A percentile compares a stretch with the other conserved stretches of the same genome.
Conservation (phyloP, 2,797 vertebrate species). For the Diceros bicornis region DNA sequence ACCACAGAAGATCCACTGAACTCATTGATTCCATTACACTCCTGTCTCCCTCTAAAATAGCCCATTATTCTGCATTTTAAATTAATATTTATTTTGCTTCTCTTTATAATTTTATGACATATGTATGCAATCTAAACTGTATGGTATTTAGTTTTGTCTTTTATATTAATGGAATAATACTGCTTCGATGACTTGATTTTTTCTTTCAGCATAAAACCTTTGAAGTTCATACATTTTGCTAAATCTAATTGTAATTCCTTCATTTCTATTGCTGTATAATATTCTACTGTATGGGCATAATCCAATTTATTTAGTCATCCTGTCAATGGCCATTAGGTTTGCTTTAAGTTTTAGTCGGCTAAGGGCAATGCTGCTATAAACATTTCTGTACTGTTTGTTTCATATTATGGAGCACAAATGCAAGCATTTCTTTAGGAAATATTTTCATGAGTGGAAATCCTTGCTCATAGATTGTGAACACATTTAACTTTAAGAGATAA, state of each 20-base stretch:
- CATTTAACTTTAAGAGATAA: not conserved
- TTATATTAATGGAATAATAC: not conserved
- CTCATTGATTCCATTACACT: not conserved
- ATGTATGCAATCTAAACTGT: not conserved
- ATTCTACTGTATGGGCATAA: not conserved
- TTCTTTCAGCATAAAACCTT: not conserved
- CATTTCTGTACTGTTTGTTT: not conserved
- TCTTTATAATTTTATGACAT: constrained; percentile 15
- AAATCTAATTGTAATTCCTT: not conserved
- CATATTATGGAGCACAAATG: not conserved
- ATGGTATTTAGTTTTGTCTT: constrained; percentile 5
- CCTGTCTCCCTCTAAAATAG: not conserved
- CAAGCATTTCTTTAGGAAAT: constrained; percentile 5
- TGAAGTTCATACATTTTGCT: not conserved
- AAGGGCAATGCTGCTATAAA: not conserved
- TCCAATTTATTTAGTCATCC: not conserved
- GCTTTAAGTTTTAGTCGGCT: not conserved
- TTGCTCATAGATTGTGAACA: not conserved
- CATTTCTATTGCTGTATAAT: not conserved
- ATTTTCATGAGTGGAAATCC: not conserved
- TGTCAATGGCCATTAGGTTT: not conserved
- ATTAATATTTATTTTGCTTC: constrained; percentile 17
- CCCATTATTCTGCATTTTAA: not conserved
- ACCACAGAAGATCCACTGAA: not conserved
- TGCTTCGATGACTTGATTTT: not conserved